Evolutionary conservation across 2,888 invertebrate genomes (phyloP).

Genomic region (Agrypnus murinus): DNA sequence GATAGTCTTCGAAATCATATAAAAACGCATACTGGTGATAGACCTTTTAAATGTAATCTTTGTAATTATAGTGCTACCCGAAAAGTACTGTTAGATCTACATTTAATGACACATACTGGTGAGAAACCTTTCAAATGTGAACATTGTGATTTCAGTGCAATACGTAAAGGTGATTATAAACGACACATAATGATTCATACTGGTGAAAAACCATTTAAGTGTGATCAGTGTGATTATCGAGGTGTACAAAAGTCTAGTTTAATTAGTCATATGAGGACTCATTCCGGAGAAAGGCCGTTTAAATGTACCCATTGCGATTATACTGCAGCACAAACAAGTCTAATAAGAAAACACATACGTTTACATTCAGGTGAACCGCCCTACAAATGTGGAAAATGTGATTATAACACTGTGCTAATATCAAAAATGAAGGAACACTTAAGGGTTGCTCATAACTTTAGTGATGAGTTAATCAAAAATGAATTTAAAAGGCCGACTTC

Average conservation of each 20-base stretch:
- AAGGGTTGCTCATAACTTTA: constrained; percentile 8
- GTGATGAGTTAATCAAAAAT: background rate
- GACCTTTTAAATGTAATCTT: constrained; percentile 65
- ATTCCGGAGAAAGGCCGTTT: constrained; percentile 77
- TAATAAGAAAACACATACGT: constrained; percentile 74
- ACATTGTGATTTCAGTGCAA: constrained; percentile 71
- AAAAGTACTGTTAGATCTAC: constrained; percentile 67
- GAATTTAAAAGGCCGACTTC: background rate
- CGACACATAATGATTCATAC: constrained; percentile 72
- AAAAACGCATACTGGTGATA: constrained; percentile 72
- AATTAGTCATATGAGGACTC: constrained; percentile 76
- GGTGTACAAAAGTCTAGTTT: constrained; percentile 77
- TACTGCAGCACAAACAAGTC: constrained; percentile 77
- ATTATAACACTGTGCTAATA: constrained; percentile 20
- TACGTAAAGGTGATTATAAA: constrained; percentile 72
- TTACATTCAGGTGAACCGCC: constrained; percentile 71
- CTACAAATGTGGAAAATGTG: constrained; percentile 23
- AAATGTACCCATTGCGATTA: constrained; percentile 75
- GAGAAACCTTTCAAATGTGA: constrained; percentile 66
- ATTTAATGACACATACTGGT: constrained; percentile 65
- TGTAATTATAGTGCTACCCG: constrained; percentile 67
- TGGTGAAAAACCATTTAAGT: constrained; percentile 67
- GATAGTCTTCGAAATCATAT: constrained; percentile 73
- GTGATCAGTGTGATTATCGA: constrained; percentile 68
- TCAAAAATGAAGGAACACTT: constrained; percentile 33